Evolutionary conservation across 2,113 vertebrate species (phyloP).

Genomic region (Erythrolamprus reginae): DNA sequence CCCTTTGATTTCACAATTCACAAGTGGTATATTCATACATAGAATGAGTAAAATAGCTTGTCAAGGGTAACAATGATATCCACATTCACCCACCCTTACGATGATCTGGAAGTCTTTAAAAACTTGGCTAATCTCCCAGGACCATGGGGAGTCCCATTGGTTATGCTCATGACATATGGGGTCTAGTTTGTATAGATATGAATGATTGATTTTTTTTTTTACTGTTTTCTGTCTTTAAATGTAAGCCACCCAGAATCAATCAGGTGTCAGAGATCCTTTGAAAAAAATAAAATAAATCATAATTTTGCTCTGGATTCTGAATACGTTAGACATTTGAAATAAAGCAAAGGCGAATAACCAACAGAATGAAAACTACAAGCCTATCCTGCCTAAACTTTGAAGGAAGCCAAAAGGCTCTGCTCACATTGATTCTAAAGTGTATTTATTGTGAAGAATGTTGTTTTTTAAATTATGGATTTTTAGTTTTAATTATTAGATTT

Average conservation of each 20-base stretch:
- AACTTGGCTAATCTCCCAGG: not conserved
- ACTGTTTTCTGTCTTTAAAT: not conserved
- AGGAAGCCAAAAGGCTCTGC: not conserved
- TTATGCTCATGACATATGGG: not conserved
- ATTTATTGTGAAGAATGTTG: not conserved
- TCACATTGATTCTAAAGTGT: not conserved
- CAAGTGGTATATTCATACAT: not conserved
- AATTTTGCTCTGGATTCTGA: not conserved
- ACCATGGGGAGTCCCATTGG: not conserved
- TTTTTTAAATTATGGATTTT: too few relatives aligned
- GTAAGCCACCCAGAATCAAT: not conserved
- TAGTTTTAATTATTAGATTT: too few relatives aligned
- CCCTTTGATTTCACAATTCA: not conserved
- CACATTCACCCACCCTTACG: not conserved
- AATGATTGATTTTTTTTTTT: not conserved
- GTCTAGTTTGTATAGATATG: not conserved
- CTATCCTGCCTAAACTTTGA: not conserved
- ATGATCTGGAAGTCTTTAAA: not conserved
- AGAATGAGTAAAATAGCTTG: not conserved
- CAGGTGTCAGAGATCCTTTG: not conserved
- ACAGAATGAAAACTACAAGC: not conserved
- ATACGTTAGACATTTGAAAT: not conserved
- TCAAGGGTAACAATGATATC: not conserved
- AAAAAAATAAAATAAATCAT: not conserved
- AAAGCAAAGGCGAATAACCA: not conserved